Base-by-base conservation (phyloP, 2,888 invertebrate species). In the Cybosia mesomella region DNA sequence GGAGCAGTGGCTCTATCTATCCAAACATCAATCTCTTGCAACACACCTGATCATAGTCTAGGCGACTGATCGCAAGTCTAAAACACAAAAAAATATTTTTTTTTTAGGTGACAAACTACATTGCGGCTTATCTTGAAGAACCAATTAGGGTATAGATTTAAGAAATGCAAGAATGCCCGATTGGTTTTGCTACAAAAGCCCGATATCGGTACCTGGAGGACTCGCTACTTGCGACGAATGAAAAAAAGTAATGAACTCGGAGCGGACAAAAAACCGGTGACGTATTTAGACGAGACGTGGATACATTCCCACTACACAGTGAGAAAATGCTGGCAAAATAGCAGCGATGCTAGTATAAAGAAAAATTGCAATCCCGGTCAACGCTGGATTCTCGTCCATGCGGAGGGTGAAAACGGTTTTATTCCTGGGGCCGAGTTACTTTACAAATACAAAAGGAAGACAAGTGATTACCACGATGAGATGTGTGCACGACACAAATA, bases 231-330 rank as follows among this genome's bases (percentile, higher is more conserved):
- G 21, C 36, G 66, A 10, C 54, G 55, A 39, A 28, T 58, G 15
- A 59, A 54, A 66, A 36, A 66, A 66, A 66, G 54, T 36, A 10
- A 58, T n/a, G 24, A 18, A 5, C 32, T 55, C 18, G 55, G 28
- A 5, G 18, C 61, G 11, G 43, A 39, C 8, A 66, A 66, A 57
- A 66, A 58, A 54, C 55, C 55, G 15, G 66, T 66, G 22, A 57
- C 18, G 8, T 66, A 61, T 61, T 9, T 59, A 18, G 58, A 58
- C 9, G 32, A 58, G 15, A 58, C 58, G 3, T 58, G 58, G 75
- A 77, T 80, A 10, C 81, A 80, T 61, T 34, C 68, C 0, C 72
- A 77, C 64, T 76, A 74, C 36, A 71, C 74, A 13, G 73, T 78
- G 15, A 63, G 21, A 32, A 78, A 76, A 70, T 77, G 71, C 34